Evolutionary conservation across 2,113 vertebrate genomes (phyloP).

Genomic region (Platysternon megacephalum): DNA sequence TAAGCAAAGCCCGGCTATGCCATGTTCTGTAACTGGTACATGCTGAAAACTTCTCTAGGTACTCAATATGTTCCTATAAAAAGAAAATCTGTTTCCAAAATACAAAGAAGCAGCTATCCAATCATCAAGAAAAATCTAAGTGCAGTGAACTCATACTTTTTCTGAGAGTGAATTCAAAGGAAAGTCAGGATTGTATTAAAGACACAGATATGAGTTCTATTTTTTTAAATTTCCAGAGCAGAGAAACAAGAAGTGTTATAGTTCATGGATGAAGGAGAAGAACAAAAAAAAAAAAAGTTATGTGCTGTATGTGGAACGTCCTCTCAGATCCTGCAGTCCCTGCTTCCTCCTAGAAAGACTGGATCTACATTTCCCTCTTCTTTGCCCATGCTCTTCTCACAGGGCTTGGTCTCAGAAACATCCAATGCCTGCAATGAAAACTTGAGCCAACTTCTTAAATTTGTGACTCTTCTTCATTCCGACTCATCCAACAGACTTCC

Average conservation of each 20-base stretch:
- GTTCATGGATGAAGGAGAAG: conserved; percentile 53
- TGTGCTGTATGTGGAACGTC: conserved; percentile 44
- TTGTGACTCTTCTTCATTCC: conserved; percentile 74
- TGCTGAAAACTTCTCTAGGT: neutral
- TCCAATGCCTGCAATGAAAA: conserved; percentile 73
- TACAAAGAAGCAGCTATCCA: conserved; percentile 39
- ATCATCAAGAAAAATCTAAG: conserved; percentile 40
- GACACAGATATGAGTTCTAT: conserved; percentile 55
- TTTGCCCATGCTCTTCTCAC: conserved; percentile 74
- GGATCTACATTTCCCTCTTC: conserved; percentile 74
- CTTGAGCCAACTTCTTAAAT: conserved; percentile 75
- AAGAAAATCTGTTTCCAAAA: neutral
- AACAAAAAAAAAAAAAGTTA: conserved; percentile 58
- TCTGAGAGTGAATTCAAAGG: conserved; percentile 53
- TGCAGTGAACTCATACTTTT: neutral
- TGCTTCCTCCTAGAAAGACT: conserved; percentile 62
- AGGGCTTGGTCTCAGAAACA: conserved; percentile 73
- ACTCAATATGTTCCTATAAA: neutral
- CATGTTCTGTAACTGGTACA: neutral
- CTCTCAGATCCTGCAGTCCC: conserved; percentile 73
- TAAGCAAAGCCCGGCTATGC: neutral
- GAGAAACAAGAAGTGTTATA: conserved; percentile 46
- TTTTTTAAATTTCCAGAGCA: conserved; percentile 55
- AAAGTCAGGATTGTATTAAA: conserved; percentile 61
- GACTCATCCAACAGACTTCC: conserved; percentile 74